phyloP scores from a whole-genome alignment of 2,113 vertebrate species.

The Astur gentilis region DNA sequence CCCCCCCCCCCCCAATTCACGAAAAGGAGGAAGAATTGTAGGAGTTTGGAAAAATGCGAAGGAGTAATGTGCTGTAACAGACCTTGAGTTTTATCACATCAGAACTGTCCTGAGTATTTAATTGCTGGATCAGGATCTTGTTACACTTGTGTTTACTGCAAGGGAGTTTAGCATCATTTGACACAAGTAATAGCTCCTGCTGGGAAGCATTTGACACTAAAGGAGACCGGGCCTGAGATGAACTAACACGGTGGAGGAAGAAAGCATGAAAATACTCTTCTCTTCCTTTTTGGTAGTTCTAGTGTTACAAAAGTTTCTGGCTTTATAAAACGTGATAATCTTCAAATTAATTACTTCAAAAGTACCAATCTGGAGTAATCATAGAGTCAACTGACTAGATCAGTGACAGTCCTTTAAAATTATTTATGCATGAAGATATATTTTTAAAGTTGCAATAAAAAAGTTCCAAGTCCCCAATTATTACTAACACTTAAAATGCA shows the following conservation, averaged over 20 bases:
- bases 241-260: not conserved
- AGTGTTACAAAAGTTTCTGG: not conserved
- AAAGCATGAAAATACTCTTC: not conserved
- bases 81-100: not conserved
- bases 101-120: not conserved
- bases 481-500: not conserved
- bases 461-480: not conserved
- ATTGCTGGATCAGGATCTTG: not conserved
- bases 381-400: not conserved
- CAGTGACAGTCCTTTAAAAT: not conserved
- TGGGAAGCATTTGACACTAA: not conserved
- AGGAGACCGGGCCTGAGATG: accelerated
- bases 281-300: not conserved
- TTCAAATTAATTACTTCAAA: not conserved
- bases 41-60: not conserved
- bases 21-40: not conserved
- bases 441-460: not conserved
- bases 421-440: not conserved
- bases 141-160: not conserved
- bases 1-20: not conserved
- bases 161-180: not conserved
- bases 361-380: not conserved
- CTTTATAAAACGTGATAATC: not conserved
- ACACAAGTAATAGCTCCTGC: not conserved
- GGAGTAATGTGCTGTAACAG: not conserved